A percentile compares a stretch with the other conserved stretches of the same genome.
Conservation (phyloP, 1,140 invertebrate species). For the Sinella curviseta region DNA sequence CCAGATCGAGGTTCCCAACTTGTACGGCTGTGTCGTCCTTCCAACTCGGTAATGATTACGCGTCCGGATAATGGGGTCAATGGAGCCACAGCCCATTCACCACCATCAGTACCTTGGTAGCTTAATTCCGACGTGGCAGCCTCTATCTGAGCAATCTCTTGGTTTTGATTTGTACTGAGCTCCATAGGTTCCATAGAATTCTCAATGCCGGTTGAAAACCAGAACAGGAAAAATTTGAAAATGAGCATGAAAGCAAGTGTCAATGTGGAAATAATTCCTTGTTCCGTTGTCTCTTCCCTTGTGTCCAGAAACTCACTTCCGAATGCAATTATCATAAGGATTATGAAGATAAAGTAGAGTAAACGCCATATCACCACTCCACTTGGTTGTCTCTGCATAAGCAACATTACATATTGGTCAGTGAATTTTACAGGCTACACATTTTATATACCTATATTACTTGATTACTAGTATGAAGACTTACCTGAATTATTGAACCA, state of each 20-base stretch:
- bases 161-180: background rate
- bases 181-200: background rate
- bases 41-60: constrained; percentile 9
- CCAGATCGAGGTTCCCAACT: constrained; percentile 4
- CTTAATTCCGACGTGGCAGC: background rate
- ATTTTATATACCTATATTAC: no score
- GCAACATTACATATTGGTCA: background rate
- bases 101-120: background rate
- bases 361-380: constrained; percentile 24
- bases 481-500: background rate
- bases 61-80: background rate
- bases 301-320: constrained; percentile 19
- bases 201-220: constrained; percentile 11
- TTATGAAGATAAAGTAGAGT: background rate
- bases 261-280: constrained; percentile 17
- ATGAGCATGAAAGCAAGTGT: constrained; percentile 21
- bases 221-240: background rate
- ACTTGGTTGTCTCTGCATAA: constrained; percentile 23
- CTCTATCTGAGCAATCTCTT: background rate
- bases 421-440: background rate
- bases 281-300: background rate
- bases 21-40: background rate
- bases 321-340: constrained; percentile 30
- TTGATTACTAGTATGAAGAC: background rate
- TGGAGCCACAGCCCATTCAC: background rate